Conservation (phyloP, 2,797 vertebrate species). For the Pogoniulus pusillus region DNA sequence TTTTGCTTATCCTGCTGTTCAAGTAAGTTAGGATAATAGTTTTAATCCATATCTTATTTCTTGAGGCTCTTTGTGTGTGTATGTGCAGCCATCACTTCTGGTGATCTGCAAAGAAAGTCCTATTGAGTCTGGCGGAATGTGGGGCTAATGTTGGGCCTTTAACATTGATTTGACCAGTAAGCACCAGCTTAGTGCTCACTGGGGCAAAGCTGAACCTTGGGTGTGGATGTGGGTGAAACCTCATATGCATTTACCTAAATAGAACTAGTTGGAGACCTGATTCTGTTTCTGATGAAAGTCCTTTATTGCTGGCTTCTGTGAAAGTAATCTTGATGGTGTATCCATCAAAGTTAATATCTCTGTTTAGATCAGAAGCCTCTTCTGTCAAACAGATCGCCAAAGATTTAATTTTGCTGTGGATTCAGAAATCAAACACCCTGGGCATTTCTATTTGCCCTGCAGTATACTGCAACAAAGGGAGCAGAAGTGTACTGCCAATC, state of each 20-base stretch:
- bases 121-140: background rate
- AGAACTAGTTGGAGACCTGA: background rate
- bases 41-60: conserved; percentile 14
- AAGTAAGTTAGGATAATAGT: background rate
- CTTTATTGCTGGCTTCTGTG: background rate
- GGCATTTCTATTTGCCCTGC: background rate
- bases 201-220: background rate
- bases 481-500: background rate
- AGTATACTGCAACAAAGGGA: background rate
- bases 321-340: background rate
- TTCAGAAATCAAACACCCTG: conserved; percentile 1
- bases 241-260: background rate
- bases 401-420: conserved; percentile 20
- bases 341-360: background rate
- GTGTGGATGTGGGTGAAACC: conserved; percentile 44
- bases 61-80: background rate
- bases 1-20: conserved; percentile 3
- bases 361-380: conserved; percentile 12
- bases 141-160: background rate
- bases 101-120: background rate
- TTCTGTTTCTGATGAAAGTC: conserved; percentile 37
- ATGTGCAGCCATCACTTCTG: background rate
- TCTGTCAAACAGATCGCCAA: background rate
- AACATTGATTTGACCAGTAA: conserved; percentile 20
- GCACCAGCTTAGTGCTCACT: background rate